A percentile compares a stretch with the other conserved stretches of the same genome.
Evolutionary conservation across 2,113 vertebrate species (phyloP).

Genomic region (Chiloscyllium plagiosum): DNA sequence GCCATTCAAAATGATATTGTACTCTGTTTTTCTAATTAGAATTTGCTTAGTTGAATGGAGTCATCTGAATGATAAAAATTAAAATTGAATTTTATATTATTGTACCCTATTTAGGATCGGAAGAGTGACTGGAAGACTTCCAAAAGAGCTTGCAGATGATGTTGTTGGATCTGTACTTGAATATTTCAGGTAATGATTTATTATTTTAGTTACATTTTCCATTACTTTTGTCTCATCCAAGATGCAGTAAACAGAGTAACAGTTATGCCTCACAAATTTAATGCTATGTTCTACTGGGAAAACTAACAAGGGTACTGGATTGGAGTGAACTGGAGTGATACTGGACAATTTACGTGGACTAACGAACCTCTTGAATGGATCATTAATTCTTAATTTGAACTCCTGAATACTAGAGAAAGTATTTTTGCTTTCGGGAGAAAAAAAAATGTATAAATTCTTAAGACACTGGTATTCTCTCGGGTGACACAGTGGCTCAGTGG

Average conservation of each 20-base stretch:
- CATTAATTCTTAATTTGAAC: background rate
- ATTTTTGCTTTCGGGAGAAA: background rate
- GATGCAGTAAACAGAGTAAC: background rate
- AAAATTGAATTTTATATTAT: background rate
- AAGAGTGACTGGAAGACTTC: slow-evolving; percentile 84
- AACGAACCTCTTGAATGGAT: background rate
- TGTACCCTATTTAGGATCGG: slow-evolving; percentile 67
- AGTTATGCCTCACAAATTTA: background rate
- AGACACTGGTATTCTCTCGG: too few species aligned
- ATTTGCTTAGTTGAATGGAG: background rate
- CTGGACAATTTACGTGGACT: background rate
- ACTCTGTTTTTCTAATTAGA: background rate
- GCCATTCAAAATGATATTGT: background rate
- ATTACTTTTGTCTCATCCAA: background rate
- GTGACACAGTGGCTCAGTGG: too few species aligned
- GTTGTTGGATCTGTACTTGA: slow-evolving; percentile 89
- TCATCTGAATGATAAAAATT: background rate
- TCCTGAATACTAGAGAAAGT: background rate
- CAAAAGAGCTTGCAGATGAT: slow-evolving; percentile 84
- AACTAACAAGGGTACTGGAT: background rate
- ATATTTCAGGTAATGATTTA: slow-evolving; percentile 73
- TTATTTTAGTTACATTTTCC: background rate
- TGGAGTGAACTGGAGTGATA: background rate
- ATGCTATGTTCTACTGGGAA: background rate
- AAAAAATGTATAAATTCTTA: background rate